Evolutionary conservation across 2,888 invertebrate genomes (phyloP).

Genomic region (Drosophila phalerata): DNA sequence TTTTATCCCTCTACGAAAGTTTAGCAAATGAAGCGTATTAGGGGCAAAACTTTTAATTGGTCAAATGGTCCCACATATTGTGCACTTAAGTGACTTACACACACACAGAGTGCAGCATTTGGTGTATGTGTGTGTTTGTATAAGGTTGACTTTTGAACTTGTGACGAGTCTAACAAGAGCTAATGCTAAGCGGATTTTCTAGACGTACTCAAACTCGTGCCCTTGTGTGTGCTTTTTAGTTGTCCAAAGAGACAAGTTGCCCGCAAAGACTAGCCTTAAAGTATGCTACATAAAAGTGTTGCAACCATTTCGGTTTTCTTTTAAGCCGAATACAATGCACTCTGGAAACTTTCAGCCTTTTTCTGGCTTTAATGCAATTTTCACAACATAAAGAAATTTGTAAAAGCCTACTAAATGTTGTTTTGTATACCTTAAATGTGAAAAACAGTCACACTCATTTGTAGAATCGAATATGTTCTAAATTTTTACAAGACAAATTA

Average conservation of each 20-base stretch:
- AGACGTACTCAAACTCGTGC: conserved; percentile 21
- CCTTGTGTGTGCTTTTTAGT: background rate
- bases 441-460: too few relatives aligned
- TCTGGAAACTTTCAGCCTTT: background rate
- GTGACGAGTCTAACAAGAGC: conserved; percentile 60
- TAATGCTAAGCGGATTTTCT: conserved; percentile 74
- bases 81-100: conserved; percentile 75
- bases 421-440: too few relatives aligned
- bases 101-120: conserved; percentile 13
- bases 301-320: background rate
- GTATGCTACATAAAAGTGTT: conserved; percentile 13
- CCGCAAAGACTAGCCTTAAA: conserved; percentile 18
- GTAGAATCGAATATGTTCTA: too few relatives aligned
- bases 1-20: conserved; percentile 57
- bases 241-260: conserved; percentile 22
- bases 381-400: background rate
- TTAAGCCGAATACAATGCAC: background rate
- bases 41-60: conserved; percentile 83
- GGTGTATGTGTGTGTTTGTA: conserved; percentile 33
- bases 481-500: too few relatives aligned
- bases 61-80: conserved; percentile 80
- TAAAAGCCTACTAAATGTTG: too few relatives aligned
- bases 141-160: conserved; percentile 72
- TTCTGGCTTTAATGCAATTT: background rate
- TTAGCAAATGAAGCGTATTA: conserved; percentile 83